A percentile compares a stretch with the other conserved stretches of the same genome.
Evolutionary conservation across 2,113 vertebrate species (phyloP).

Genomic region (Atlantisia rogersi): DNA sequence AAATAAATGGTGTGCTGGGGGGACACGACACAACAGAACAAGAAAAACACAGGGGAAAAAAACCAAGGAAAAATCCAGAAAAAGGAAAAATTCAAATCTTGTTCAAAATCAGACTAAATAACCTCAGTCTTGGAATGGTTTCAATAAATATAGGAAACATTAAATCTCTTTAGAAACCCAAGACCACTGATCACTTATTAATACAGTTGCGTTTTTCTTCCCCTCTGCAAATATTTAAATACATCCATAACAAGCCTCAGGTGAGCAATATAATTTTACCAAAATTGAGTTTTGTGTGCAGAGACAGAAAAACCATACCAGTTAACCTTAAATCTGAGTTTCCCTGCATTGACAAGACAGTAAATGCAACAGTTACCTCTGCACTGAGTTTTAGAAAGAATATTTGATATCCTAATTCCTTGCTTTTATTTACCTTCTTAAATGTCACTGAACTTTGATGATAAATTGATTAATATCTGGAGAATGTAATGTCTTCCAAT

Average conservation of each 20-base stretch:
- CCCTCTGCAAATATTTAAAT: neutral
- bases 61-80: no score
- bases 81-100: neutral
- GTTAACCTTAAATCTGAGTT: neutral
- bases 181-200: neutral
- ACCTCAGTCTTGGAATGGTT: neutral
- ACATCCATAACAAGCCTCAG: neutral
- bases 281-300: neutral
- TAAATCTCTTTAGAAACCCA: neutral
- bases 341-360: neutral
- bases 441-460: neutral
- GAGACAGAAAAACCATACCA: neutral
- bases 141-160: neutral
- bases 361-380: neutral
- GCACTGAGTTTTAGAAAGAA: neutral
- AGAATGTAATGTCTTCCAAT: neutral
- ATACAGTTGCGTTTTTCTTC: neutral
- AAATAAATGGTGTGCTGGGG: neutral
- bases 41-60: neutral
- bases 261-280: neutral
- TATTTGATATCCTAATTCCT: neutral
- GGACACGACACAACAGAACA: no score
- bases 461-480: neutral
- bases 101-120: neutral
- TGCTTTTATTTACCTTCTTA: neutral